Conservation (phyloP, 2,113 vertebrate species). For the Tragelaphus buxtoni region DNA sequence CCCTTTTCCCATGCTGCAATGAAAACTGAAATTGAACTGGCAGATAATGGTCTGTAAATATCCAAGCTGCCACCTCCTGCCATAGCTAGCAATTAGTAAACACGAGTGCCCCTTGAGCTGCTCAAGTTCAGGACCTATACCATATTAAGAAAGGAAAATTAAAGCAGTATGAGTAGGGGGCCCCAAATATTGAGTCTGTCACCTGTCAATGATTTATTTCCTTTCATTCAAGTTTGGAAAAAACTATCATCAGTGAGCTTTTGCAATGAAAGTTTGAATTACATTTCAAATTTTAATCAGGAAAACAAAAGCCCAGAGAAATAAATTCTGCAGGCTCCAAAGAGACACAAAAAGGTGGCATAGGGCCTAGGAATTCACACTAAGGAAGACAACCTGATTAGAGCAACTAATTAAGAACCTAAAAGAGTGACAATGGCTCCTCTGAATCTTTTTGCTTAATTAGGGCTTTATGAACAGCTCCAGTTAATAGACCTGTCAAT, state of each 20-base stretch:
- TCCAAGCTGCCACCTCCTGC: background rate
- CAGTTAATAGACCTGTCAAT: slow-evolving; percentile 38
- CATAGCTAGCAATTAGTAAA: background rate
- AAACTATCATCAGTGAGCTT: background rate
- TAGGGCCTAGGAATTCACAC: slow-evolving; percentile 30
- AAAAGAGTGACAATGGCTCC: slow-evolving; percentile 36
- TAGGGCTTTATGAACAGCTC: slow-evolving; percentile 45
- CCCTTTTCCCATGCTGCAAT: background rate
- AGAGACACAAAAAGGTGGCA: background rate
- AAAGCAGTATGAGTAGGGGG: background rate
- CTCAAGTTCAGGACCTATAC: background rate
- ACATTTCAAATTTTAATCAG: slow-evolving; percentile 19
- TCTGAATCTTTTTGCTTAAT: slow-evolving; percentile 51
- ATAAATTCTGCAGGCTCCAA: slow-evolving; percentile 35
- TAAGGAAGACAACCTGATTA: slow-evolving; percentile 50
- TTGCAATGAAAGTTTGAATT: background rate
- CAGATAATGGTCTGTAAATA: background rate
- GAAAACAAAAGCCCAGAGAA: slow-evolving; percentile 11
- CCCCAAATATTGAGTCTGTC: background rate
- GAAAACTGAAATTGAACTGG: slow-evolving; percentile 1
- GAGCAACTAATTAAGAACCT: slow-evolving; percentile 58
- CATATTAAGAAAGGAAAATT: background rate
- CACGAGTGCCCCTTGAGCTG: background rate
- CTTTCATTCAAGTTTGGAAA: background rate
- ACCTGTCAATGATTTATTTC: background rate